Base-by-base conservation (phyloP, 2,797 vertebrate species). In the Sebastes kiyomatsui region DNA sequence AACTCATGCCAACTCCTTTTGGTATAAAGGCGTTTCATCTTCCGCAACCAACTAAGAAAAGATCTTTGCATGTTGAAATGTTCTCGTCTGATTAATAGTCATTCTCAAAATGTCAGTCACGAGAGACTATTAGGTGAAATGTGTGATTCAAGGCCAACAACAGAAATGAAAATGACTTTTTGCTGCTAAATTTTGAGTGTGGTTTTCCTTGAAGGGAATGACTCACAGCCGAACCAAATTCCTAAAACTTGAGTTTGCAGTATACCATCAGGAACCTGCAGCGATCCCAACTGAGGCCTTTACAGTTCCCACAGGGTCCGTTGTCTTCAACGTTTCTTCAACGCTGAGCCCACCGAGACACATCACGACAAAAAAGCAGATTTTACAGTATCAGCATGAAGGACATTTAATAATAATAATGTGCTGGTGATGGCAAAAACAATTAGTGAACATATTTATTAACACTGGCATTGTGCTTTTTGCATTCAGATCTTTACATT, bases 391-490 rank as follows among this genome's bases (percentile, higher is more conserved):
- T 30, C 55, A 71, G 22, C 42, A 27, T 42, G 20, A 64, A 77
- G 9, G 58, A 64, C 55, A 61, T 60, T 30, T 58, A 25, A 62
- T 13, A 22, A 66, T 60, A 38, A 38, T 38, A 38, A 38, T 38
- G 52, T 54, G 38, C 42, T 61, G 38, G 5, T 52, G 42, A 42
- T 33, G 25, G 8, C 16, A 71, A 65, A 33, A 9, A 68, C 35
- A 38, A 38, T 23, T 1, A 9, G 30, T 79, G 20, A 61, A 72
- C 59, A 62, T 33, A 35, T 67, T 38, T 42, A 38, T 69, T 55
- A 67, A 78, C 60, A 75, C 38, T 67, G 42, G 27, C 32, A 38
- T 59, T 71, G 52, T 70, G 67, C 71, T 61, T 78, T 46, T 58
- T 23, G n/a, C 9, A 49, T 75, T 35, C 14, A 59, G 30, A 49